phyloP scores from a whole-genome alignment of 2,888 invertebrate genomes.

The Torymus aiolomorphi region DNA sequence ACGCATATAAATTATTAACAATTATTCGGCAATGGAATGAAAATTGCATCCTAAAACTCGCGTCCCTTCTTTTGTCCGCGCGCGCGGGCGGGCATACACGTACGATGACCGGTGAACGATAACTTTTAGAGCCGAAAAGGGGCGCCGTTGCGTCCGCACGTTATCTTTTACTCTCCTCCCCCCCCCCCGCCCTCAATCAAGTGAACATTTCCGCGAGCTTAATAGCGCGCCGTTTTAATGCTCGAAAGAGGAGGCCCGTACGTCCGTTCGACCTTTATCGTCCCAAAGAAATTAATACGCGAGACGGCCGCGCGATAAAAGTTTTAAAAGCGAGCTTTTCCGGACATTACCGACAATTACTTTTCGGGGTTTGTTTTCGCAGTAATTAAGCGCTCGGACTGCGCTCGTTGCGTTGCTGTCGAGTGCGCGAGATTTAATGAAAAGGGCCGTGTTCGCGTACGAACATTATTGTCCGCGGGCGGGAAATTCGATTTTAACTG shows the following conservation, averaged over 20 bases:
- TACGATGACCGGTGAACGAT: slow-evolving; percentile 14
- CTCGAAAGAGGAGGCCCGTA: slow-evolving; percentile 31
- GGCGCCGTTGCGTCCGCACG: slow-evolving; percentile 19
- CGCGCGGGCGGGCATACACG: too few species aligned
- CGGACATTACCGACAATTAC: slow-evolving; percentile 49
- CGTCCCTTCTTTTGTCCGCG: not conserved
- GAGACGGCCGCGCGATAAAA: slow-evolving; percentile 45
- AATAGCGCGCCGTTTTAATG: slow-evolving; percentile 44
- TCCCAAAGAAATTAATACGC: slow-evolving; percentile 47
- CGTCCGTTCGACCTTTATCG: slow-evolving; percentile 18
- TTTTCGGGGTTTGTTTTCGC: slow-evolving; percentile 51
- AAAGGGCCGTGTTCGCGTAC: slow-evolving; percentile 24
- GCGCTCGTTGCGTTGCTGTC: not conserved
- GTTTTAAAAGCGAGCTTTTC: slow-evolving; percentile 50
- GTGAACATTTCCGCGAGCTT: slow-evolving; percentile 52
- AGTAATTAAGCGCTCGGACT: slow-evolving; percentile 42
- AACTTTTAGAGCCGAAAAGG: slow-evolving; percentile 40
- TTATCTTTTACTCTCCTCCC: slow-evolving; percentile 29
- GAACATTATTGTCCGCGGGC: slow-evolving; percentile 29
- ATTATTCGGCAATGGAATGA: too few species aligned
- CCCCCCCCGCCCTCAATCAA: slow-evolving; percentile 32
- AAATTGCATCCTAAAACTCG: slow-evolving; percentile 9
- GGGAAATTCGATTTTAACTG: slow-evolving; percentile 40
- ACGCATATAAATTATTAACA: too few species aligned
- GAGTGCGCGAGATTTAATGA: slow-evolving; percentile 41